Percentiles rank a stretch among this genome's conserved stretches.
Evolutionary conservation across 2,888 invertebrate species (phyloP).

Genomic region (Sclerodermus sp.): DNA sequence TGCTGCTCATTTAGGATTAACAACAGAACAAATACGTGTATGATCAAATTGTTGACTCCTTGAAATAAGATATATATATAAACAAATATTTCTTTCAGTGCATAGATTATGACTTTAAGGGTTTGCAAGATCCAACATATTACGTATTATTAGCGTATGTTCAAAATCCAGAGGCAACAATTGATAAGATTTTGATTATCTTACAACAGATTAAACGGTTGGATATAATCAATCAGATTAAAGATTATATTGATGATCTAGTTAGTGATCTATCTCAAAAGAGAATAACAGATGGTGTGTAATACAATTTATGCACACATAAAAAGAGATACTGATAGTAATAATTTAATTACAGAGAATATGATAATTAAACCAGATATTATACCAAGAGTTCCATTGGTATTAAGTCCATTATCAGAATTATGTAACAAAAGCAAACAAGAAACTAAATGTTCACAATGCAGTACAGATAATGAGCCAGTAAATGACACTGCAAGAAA

Average conservation of each 20-base stretch:
- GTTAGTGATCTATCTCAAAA: slow-evolving; percentile 9
- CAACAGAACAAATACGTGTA: slow-evolving; percentile 47
- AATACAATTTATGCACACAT: background rate
- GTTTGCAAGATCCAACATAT: slow-evolving; percentile 60
- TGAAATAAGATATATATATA: background rate
- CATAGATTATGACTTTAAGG: slow-evolving; percentile 61
- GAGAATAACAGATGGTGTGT: background rate
- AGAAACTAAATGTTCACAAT: background rate
- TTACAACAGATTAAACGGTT: slow-evolving; percentile 60
- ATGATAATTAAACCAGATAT: slow-evolving; percentile 23
- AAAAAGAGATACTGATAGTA: background rate
- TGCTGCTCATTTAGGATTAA: slow-evolving; percentile 40
- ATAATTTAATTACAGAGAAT: slow-evolving; percentile 7
- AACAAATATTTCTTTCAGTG: slow-evolving; percentile 33
- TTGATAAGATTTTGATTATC: slow-evolving; percentile 61
- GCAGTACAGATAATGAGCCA: background rate
- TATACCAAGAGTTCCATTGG: slow-evolving; percentile 38
- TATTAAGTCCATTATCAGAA: slow-evolving; percentile 26
- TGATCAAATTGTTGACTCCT: slow-evolving; percentile 4
- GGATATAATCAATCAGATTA: slow-evolving; percentile 61
- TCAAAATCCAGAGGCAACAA: slow-evolving; percentile 61
- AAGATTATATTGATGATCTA: slow-evolving; percentile 50
- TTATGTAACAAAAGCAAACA: background rate
- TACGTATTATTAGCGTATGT: slow-evolving; percentile 61
- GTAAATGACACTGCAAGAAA: too few relatives aligned